These are phyloP conservation scores for Orthonyx spaldingii DNA, from an alignment of 2,113 vertebrate genomes.

Conservation along the genomic window DNA sequence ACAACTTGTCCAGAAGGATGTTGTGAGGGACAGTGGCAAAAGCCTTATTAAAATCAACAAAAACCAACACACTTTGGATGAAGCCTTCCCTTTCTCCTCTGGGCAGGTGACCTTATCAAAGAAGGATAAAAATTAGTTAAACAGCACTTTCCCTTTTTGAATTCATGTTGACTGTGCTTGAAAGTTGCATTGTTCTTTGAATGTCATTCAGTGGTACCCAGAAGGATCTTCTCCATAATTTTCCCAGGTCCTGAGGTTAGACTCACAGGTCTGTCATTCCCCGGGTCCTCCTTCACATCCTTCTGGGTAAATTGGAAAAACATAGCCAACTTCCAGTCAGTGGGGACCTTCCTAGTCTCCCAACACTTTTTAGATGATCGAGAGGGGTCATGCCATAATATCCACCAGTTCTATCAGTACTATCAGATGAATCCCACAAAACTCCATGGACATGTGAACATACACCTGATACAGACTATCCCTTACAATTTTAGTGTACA, in stretches of 20 bases:
- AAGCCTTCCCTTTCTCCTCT: not conserved
- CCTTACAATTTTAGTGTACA: not conserved
- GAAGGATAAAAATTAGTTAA: not conserved
- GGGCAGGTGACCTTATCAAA: not conserved
- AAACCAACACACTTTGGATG: not conserved
- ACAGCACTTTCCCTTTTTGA: not conserved
- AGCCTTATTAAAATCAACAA: not conserved
- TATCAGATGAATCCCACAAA: not conserved
- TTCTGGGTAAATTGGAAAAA: not conserved
- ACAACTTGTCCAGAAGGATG: not conserved
- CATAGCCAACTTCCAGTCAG: not conserved
- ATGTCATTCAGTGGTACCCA: not conserved
- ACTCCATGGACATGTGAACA: not conserved
- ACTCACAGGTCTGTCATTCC: not conserved
- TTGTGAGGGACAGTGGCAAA: not conserved
- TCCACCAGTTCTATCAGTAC: not conserved
- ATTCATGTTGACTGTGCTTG: not conserved
- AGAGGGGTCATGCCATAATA: not conserved
- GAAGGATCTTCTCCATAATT: not conserved
- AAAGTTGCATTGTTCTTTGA: not conserved
- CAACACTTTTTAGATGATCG: not conserved
- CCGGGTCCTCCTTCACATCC: not conserved
- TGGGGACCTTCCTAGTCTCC: too few relatives aligned
- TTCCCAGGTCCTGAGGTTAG: not conserved
- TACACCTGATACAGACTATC: not conserved